A percentile compares a stretch with the other conserved stretches of the same genome.
Conservation (phyloP, 2,797 vertebrate species). For the Austrolebias charrua region DNA sequence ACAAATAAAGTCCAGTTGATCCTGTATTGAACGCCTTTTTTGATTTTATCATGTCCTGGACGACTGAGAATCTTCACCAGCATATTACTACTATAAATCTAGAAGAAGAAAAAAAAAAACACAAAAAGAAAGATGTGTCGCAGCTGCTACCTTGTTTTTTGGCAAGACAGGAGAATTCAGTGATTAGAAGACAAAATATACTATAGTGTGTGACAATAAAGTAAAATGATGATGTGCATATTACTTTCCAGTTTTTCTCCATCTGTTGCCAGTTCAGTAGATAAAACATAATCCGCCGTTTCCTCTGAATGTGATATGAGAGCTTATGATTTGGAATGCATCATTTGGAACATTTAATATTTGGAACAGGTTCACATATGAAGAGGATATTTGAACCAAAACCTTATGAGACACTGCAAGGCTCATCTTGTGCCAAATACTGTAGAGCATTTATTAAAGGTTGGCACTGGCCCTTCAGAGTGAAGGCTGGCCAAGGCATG, state of each 20-base stretch:
- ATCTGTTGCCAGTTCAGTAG: slow-evolving; percentile 72
- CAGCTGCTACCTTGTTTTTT: slow-evolving; percentile 52
- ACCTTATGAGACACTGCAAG: slow-evolving; percentile 77
- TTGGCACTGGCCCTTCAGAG: slow-evolving; percentile 73
- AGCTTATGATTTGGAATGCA: slow-evolving; percentile 78
- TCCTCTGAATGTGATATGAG: slow-evolving; percentile 74
- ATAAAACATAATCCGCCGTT: slow-evolving; percentile 73
- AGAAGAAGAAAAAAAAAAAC: slow-evolving; percentile 45
- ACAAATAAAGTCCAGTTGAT: too few species aligned
- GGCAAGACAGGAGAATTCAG: slow-evolving; percentile 32
- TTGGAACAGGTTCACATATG: slow-evolving; percentile 76
- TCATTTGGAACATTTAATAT: slow-evolving; percentile 76
- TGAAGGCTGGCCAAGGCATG: slow-evolving; percentile 76
- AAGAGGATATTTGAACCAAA: slow-evolving; percentile 77
- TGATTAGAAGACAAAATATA: slow-evolving; percentile 63
- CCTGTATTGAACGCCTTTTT: too few species aligned
- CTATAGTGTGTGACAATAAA: slow-evolving; percentile 62
- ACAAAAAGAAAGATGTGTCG: slow-evolving; percentile 42
- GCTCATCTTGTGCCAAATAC: slow-evolving; percentile 77
- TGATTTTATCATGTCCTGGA: too few species aligned
- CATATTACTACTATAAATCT: too few species aligned
- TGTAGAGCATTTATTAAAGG: slow-evolving; percentile 79
- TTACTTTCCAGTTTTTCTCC: slow-evolving; percentile 67
- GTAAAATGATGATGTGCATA: slow-evolving; percentile 59
- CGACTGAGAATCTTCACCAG: too few species aligned